phyloP scores from a whole-genome alignment of 2,888 invertebrate genomes.

The Chirona hameri region DNA sequence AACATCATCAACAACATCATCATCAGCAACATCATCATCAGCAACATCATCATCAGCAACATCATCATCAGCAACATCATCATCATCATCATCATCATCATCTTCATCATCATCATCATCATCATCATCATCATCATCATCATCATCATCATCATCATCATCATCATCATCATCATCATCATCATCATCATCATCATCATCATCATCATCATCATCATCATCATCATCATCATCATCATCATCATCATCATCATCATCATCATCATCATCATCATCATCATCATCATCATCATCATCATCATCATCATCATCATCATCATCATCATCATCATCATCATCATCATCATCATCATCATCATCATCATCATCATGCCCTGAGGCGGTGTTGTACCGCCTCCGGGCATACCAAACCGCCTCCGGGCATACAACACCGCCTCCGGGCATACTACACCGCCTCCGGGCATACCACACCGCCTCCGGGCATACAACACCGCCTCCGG shows the following conservation, averaged over 20 bases:
- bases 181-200: neutral
- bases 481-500: no score
- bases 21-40: no score
- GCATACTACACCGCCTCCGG: no score
- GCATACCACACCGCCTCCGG: no score
- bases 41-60: no score
- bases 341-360: conserved; percentile 22
- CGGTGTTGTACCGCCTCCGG: no score
- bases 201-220: conserved; percentile 22
- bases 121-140: conserved; percentile 7
- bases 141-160: neutral
- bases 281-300: conserved; percentile 12
- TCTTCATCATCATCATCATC: conserved; percentile 12
- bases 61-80: no score
- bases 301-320: conserved; percentile 22
- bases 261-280: conserved; percentile 22
- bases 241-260: conserved; percentile 22
- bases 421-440: no score
- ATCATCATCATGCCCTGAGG: neutral
- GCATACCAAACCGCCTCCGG: no score
- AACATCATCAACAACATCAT: no score
- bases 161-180: neutral
- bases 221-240: conserved; percentile 22
- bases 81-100: no score
- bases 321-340: conserved; percentile 22